A percentile compares a stretch with the other conserved stretches of the same genome.
Conservation (phyloP, 2,888 invertebrate genomes). For the Coelinius sp. region DNA sequence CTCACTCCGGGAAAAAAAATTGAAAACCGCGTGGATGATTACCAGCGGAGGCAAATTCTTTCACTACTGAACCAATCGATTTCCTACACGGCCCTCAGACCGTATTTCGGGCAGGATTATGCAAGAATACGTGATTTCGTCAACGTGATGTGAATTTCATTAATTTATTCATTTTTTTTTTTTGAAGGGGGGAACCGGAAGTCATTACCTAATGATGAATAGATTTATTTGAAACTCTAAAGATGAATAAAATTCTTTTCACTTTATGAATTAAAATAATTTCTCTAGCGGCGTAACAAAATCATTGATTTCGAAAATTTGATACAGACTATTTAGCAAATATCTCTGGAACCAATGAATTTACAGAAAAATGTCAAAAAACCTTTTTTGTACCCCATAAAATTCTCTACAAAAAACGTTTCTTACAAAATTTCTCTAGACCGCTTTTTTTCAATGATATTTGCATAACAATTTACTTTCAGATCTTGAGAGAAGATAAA, state of each 20-base stretch:
- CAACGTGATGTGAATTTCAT: neutral
- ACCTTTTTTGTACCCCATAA: too few species aligned
- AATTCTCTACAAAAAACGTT: too few species aligned
- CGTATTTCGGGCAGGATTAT: conserved; percentile 15
- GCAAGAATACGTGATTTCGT: conserved; percentile 26
- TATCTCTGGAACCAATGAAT: too few species aligned
- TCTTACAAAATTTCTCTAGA: too few species aligned
- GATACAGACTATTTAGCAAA: too few species aligned
- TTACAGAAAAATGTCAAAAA: too few species aligned
- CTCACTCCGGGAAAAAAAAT: neutral
- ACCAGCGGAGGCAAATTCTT: neutral
- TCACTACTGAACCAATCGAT: conserved; percentile 1
- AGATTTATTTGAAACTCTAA: neutral
- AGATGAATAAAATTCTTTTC: neutral
- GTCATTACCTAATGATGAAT: neutral
- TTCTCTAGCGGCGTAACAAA: too few species aligned
- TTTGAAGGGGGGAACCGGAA: neutral
- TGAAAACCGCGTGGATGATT: conserved; percentile 17
- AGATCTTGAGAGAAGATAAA: too few species aligned
- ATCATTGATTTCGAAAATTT: too few species aligned
- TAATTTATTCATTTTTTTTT: neutral
- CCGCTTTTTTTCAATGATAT: too few species aligned
- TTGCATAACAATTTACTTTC: too few species aligned
- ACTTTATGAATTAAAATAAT: too few species aligned
- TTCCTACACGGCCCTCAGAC: conserved; percentile 2